Conservation (phyloP, 2,797 vertebrate species). For the Pangasius macronema region DNA sequence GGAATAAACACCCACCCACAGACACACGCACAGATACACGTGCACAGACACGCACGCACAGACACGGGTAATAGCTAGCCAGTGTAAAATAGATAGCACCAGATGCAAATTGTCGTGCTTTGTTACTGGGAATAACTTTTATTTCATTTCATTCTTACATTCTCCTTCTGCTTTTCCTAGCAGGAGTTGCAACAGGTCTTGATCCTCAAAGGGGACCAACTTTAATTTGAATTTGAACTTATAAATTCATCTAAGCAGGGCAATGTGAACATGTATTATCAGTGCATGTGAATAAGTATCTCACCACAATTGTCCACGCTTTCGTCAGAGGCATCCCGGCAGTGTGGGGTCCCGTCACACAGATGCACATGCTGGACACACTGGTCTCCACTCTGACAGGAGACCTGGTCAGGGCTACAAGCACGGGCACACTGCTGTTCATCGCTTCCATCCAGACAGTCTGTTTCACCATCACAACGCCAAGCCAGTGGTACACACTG, state of each 20-base stretch:
- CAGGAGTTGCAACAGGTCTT: not conserved
- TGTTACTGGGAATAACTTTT: not conserved
- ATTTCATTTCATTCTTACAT: not conserved
- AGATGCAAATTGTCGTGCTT: not conserved
- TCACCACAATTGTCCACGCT: constrained; percentile 79
- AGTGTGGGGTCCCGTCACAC: constrained; percentile 82
- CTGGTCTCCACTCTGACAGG: constrained; percentile 71
- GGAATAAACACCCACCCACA: not conserved
- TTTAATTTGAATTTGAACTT: no score
- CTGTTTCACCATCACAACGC: constrained; percentile 85
- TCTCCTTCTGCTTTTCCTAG: not conserved
- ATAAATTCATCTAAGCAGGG: no score
- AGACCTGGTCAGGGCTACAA: constrained; percentile 71
- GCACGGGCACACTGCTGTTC: constrained; percentile 73
- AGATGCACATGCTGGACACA: constrained; percentile 78
- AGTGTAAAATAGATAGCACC: not conserved
- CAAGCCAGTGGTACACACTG: constrained; percentile 83
- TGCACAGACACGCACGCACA: not conserved
- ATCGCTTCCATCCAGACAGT: constrained; percentile 83
- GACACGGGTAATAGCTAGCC: not conserved
- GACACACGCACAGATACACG: not conserved
- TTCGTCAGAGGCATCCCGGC: constrained; percentile 83
- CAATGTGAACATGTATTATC: not conserved
- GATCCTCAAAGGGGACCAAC: not conserved
- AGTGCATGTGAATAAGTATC: constrained; percentile 10